Base-by-base conservation (phyloP, 2,888 invertebrate genomes). In the Athalia rosae region DNA sequence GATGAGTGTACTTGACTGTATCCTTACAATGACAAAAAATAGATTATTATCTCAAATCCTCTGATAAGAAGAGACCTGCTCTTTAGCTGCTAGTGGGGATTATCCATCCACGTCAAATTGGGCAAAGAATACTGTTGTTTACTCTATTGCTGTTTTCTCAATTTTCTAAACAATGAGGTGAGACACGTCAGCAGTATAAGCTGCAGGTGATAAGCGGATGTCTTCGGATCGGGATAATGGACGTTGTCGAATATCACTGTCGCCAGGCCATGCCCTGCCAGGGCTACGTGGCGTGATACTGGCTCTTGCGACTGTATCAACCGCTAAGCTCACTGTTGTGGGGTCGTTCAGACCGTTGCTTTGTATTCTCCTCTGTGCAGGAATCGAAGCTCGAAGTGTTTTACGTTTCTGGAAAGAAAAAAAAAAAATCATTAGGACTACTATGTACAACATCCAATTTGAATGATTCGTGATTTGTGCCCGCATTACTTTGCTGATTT, bases 321-420 rank as follows among this genome's bases (percentile, higher is more conserved):
- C 96, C 0, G 94, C 95, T 85, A 96, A 90, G 85, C 96, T 96
- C 82, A 96, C 95, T 71, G 95, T 95, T 8, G 94, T 93, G 0
- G 96, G 93, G 88, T 95, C 95, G 85, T 94, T 95, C 63, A 95
- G 93, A 5, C 96, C 95, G 85, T 96, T 96, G 13, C 95, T 94
- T 90, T 95, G 95, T 74, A 94, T 93, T 53, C 95, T 93, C 53
- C 96, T 93, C 90, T 96, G 96, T 81, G 94, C 92, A 84, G 95
- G 93, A 83, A 96, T 92, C 0, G 96, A 94, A 67, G 96, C 95
- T 76, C 97, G 93, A 82, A 97, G 90, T 0, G 95, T 95, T 91
- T 97, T 97, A 76, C 97, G 94, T 92, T 98, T 98, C 98, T 98
- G 92, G 28, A 28, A 28, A n/a, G n/a, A 28, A 79, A 93, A 92